These are phyloP conservation scores for Caprella mutica DNA, from an alignment of 2,888 invertebrate genomes.

Conservation along the genomic window DNA sequence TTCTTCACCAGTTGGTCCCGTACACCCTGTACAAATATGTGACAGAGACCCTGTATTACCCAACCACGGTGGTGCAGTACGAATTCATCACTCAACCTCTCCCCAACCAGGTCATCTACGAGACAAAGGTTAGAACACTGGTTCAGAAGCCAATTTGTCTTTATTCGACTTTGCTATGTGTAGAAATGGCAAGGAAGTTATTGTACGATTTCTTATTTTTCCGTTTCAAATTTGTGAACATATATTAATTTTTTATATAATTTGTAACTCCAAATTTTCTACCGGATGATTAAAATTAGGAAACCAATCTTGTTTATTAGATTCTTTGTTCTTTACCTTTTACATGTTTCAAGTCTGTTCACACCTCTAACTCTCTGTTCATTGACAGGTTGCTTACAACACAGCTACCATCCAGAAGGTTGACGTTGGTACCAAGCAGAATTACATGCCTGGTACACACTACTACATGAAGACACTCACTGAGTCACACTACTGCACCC, in stretches of 20 bases:
- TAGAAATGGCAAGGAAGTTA: too few relatives aligned
- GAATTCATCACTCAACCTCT: slow-evolving; percentile 32
- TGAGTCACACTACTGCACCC: slow-evolving; percentile 28
- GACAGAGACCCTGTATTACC: slow-evolving; percentile 31
- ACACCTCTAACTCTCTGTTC: background rate
- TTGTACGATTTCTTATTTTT: too few relatives aligned
- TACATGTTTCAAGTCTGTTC: too few relatives aligned
- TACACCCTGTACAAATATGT: slow-evolving; percentile 32
- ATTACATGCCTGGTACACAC: slow-evolving; percentile 32
- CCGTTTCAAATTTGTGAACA: too few relatives aligned
- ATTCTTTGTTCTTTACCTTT: too few relatives aligned
- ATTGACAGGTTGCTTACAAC: slow-evolving; percentile 27
- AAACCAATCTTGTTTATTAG: too few relatives aligned
- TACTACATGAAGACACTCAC: slow-evolving; percentile 33
- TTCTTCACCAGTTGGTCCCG: slow-evolving; percentile 23
- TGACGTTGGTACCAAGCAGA: slow-evolving; percentile 20
- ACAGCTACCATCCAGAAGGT: slow-evolving; percentile 15
- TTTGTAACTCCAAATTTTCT: too few relatives aligned
- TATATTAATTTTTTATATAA: too few relatives aligned
- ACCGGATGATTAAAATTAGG: too few relatives aligned
- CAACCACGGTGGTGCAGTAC: slow-evolving; percentile 32
- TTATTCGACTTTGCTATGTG: too few relatives aligned
- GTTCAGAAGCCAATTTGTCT: too few relatives aligned
- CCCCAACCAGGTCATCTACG: slow-evolving; percentile 30
- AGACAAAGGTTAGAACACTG: slow-evolving; percentile 25